phyloP scores from a whole-genome alignment of 2,888 invertebrate genomes.

The Tetropium fuscum region DNA sequence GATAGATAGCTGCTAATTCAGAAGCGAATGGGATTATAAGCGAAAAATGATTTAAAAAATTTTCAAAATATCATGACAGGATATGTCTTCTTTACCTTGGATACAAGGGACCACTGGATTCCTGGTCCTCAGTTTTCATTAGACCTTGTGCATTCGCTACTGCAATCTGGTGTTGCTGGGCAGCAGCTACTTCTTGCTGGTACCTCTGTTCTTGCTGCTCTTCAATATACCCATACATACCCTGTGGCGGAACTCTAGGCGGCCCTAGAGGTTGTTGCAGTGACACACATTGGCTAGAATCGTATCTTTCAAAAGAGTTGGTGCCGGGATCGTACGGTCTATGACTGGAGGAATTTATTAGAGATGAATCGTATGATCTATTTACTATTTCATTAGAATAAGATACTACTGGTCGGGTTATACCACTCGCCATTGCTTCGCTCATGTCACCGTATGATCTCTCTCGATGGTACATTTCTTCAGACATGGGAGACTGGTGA shows the following conservation, averaged over 20 bases:
- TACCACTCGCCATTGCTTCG: constrained; percentile 69
- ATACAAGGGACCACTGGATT: constrained; percentile 79
- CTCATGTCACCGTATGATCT: constrained; percentile 74
- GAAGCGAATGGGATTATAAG: too few relatives aligned
- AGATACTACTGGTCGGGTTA: constrained; percentile 71
- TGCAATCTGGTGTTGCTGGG: constrained; percentile 68
- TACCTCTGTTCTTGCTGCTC: constrained; percentile 73
- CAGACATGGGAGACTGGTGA: constrained; percentile 74
- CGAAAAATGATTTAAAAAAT: neutral
- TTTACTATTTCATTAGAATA: constrained; percentile 69
- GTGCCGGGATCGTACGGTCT: constrained; percentile 71
- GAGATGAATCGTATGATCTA: constrained; percentile 67
- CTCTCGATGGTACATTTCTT: constrained; percentile 66
- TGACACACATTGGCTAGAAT: constrained; percentile 65
- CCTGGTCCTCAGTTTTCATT: constrained; percentile 79
- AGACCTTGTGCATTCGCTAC: constrained; percentile 68
- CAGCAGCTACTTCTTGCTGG: constrained; percentile 60
- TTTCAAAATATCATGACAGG: neutral
- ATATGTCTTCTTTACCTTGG: constrained; percentile 69
- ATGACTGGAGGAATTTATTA: constrained; percentile 68
- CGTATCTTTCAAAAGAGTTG: constrained; percentile 65
- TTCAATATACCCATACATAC: constrained; percentile 74
- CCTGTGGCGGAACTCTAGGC: constrained; percentile 67
- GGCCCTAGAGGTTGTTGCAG: constrained; percentile 66
- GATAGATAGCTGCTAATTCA: too few relatives aligned